A percentile compares a stretch with the other conserved stretches of the same genome.
phyloP scores from a whole-genome alignment of 2,113 vertebrate genomes.

The Upupa epops region DNA sequence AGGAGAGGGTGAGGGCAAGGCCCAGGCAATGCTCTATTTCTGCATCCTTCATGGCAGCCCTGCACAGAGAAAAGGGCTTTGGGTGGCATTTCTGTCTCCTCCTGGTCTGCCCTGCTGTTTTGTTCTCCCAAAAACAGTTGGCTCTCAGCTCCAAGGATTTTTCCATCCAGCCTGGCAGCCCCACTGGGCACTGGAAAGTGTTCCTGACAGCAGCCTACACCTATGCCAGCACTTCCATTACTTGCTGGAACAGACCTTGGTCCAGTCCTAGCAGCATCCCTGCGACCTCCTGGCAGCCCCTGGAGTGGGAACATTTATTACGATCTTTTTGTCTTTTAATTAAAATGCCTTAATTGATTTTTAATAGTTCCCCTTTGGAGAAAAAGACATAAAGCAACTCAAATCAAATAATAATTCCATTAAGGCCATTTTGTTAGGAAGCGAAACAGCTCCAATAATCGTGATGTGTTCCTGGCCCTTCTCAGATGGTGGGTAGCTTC shows the following conservation, averaged over 20 bases:
- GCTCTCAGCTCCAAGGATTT: background rate
- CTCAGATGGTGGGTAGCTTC: constrained; percentile 14
- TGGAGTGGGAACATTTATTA: background rate
- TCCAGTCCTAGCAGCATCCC: constrained; percentile 4
- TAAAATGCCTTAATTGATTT: constrained; percentile 63
- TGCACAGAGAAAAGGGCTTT: background rate
- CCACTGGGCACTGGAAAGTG: rapidly evolving
- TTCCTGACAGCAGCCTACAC: background rate
- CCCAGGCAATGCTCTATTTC: background rate
- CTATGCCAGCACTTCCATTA: constrained; percentile 37
- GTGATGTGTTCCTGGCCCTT: constrained; percentile 29
- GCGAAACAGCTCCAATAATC: background rate
- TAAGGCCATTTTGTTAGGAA: constrained; percentile 55
- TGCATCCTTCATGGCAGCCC: background rate
- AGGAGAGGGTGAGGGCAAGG: background rate
- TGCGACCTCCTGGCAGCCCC: background rate
- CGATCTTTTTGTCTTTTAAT: constrained; percentile 47
- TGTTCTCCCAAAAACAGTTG: background rate
- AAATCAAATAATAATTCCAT: constrained; percentile 60
- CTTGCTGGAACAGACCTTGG: background rate
- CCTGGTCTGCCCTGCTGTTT: background rate
- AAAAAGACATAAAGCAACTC: constrained; percentile 12
- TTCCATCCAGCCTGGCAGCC: background rate
- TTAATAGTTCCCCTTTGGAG: constrained; percentile 35
- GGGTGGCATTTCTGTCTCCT: background rate